These are phyloP conservation scores for Falco concolor DNA, from an alignment of 2,797 vertebrate species.

Conservation along the genomic window DNA sequence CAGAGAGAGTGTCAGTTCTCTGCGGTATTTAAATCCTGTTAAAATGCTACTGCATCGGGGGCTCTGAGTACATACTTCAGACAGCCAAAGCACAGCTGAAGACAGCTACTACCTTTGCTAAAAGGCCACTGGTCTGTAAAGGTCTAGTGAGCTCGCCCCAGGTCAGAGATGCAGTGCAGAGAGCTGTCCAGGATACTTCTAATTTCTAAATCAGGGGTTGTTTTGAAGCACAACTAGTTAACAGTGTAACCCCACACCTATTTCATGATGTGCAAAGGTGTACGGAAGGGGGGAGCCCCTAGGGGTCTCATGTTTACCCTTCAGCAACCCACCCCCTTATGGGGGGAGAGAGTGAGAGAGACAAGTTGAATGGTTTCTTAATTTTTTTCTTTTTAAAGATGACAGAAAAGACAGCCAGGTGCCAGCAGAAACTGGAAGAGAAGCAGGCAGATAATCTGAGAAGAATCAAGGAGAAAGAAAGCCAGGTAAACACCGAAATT, in stretches of 20 bases:
- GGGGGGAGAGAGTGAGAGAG: no score
- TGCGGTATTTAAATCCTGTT: not conserved
- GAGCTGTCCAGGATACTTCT: no score
- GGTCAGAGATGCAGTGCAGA: not conserved
- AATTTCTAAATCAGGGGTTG: no score
- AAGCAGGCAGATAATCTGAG: constrained; percentile 85
- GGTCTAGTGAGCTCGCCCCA: not conserved
- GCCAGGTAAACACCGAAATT: constrained; percentile 73
- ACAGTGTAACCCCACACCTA: not conserved
- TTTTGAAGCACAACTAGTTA: not conserved
- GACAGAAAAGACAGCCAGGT: constrained; percentile 74
- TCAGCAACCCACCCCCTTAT: not conserved
- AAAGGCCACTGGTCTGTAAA: rapidly evolving
- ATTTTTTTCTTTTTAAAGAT: constrained; percentile 68
- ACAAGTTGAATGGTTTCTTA: no score
- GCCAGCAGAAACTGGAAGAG: constrained; percentile 84
- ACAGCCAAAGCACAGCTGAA: not conserved
- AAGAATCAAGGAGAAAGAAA: constrained; percentile 80
- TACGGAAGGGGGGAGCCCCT: not conserved
- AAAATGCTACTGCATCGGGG: rapidly evolving
- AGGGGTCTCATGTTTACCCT: not conserved
- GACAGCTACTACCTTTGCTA: no score
- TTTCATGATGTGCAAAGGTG: not conserved
- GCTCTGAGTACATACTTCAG: no score
- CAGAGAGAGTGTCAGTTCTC: not conserved